Percentiles rank a stretch among this genome's conserved stretches.
Evolutionary conservation across 2,113 vertebrate species (phyloP).

Genomic region (Oplegnathus fasciatus): DNA sequence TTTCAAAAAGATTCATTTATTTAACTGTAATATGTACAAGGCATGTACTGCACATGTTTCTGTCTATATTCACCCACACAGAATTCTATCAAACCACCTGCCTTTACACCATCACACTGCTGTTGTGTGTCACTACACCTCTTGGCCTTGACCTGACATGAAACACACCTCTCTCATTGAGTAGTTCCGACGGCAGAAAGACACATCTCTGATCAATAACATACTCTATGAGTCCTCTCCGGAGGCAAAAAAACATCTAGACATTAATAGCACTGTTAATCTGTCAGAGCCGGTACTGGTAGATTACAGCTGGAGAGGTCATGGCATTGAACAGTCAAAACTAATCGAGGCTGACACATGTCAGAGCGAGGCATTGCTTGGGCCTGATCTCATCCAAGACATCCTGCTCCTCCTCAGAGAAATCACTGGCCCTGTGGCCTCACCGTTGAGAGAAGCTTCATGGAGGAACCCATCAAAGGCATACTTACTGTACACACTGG

Average conservation of each 20-base stretch:
- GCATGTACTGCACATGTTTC: constrained; percentile 12
- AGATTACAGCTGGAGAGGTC: constrained; percentile 62
- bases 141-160: constrained; percentile 51
- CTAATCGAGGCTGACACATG: constrained; percentile 77
- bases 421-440: constrained; percentile 58
- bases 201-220: constrained; percentile 51
- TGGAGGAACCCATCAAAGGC: constrained; percentile 56
- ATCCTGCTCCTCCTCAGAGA: constrained; percentile 67
- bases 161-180: constrained; percentile 13
- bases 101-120: constrained; percentile 4
- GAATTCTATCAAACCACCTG: neutral
- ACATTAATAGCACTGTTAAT: constrained; percentile 67
- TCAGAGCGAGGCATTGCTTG: constrained; percentile 65
- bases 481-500: constrained; percentile 4
- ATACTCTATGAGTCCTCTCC: constrained; percentile 9
- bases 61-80: neutral
- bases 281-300: constrained; percentile 52
- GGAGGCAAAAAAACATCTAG: constrained; percentile 45
- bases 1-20: neutral
- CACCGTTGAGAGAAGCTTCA: constrained; percentile 51
- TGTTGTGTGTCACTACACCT: constrained; percentile 6
- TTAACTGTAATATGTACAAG: neutral
- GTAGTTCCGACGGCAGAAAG: constrained; percentile 1
- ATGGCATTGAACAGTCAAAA: constrained; percentile 58
- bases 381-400: constrained; percentile 65